phyloP scores from a whole-genome alignment of 2,113 vertebrate genomes.

The Eptatretus burgeri region DNA sequence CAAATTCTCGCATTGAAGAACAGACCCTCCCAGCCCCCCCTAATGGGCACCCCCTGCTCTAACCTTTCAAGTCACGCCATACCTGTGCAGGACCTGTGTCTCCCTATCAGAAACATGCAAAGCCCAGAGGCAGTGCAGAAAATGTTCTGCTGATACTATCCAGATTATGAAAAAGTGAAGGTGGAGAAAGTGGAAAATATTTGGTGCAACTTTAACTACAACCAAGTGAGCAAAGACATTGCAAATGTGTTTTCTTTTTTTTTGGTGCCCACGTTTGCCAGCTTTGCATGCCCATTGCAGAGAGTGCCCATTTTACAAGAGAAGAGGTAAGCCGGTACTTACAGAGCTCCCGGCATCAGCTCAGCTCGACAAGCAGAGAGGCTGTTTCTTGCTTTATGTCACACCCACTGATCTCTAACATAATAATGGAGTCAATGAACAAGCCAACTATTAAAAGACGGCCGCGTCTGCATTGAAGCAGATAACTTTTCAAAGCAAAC shows the following conservation, averaged over 20 bases:
- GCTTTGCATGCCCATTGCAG: conserved; percentile 92
- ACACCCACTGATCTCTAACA: conserved; percentile 99
- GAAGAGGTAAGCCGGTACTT: conserved; percentile 99
- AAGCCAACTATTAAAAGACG: conserved; percentile 48
- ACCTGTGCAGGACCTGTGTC: conserved; percentile 1
- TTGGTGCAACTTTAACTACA: too few relatives aligned
- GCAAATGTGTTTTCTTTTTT: too few relatives aligned
- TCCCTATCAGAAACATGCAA: conserved; percentile 5
- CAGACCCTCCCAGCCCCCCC: too few relatives aligned
- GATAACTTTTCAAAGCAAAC: background rate
- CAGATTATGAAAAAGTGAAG: too few relatives aligned
- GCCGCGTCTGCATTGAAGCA: conserved; percentile 2
- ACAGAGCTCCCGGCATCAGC: conserved; percentile 58
- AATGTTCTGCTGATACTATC: too few relatives aligned
- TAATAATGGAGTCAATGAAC: conserved; percentile 99
- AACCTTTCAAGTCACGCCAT: conserved; percentile 5
- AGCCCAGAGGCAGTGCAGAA: background rate
- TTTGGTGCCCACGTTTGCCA: conserved; percentile 27
- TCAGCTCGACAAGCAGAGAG: conserved; percentile 83
- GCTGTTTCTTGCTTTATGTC: conserved; percentile 99
- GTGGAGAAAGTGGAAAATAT: too few relatives aligned
- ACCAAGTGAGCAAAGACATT: too few relatives aligned
- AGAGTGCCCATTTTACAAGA: conserved; percentile 84
- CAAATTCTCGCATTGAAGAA: too few relatives aligned
- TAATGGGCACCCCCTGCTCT: conserved; percentile 3